Conservation (phyloP, 2,797 vertebrate species). For the Heliangelus exortis region DNA sequence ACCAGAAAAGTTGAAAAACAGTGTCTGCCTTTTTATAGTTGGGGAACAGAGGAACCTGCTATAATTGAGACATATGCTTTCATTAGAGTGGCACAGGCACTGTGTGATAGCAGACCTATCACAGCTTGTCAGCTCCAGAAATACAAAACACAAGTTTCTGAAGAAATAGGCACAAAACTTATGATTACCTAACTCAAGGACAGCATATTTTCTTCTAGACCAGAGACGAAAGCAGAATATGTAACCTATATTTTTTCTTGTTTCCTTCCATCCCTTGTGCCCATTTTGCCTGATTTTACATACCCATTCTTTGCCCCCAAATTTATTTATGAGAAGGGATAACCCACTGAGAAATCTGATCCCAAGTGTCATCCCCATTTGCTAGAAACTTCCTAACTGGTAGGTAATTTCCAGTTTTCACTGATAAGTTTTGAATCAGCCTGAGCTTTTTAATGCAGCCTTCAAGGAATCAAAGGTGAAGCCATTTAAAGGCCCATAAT, state of each 20-base stretch:
- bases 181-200: not conserved
- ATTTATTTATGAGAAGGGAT: not conserved
- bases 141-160: not conserved
- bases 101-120: not conserved
- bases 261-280: not conserved
- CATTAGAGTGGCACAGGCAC: slow-evolving; percentile 12
- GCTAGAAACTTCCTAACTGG: not conserved
- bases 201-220: not conserved
- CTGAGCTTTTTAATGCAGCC: not conserved
- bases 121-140: slow-evolving; percentile 1
- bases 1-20: not conserved
- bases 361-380: not conserved
- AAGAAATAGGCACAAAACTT: not conserved
- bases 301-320: not conserved
- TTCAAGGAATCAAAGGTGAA: not conserved
- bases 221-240: not conserved
- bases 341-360: not conserved
- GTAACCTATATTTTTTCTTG: not conserved
- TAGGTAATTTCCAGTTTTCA: not conserved
- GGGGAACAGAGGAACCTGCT: not conserved
- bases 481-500: not conserved
- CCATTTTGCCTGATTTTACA: not conserved
- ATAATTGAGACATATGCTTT: slow-evolving; percentile 40
- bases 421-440: not conserved
- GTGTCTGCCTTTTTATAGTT: slow-evolving; percentile 35